Conservation (phyloP, 2,113 vertebrate species). For the Sigmodon hispidus region DNA sequence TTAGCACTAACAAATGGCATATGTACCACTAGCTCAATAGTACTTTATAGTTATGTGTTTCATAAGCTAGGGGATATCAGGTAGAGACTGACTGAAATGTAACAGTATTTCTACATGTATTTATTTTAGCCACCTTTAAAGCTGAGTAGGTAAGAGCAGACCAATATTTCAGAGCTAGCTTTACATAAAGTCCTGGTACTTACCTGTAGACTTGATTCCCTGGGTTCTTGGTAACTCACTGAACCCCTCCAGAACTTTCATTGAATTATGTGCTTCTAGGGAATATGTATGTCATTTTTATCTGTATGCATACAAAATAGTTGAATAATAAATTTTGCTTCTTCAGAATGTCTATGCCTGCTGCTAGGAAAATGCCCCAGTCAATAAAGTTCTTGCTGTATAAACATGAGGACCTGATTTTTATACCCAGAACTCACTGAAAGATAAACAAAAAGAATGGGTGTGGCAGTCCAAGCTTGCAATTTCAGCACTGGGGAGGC, state of each 20-base stretch:
- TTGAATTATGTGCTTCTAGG: background rate
- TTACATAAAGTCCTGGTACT: background rate
- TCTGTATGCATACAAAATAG: background rate
- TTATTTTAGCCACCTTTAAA: conserved; percentile 21
- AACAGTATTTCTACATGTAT: background rate
- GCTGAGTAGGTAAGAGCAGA: background rate
- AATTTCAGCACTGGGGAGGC: background rate
- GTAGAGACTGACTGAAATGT: background rate
- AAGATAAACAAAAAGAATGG: background rate
- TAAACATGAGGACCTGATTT: too few relatives aligned
- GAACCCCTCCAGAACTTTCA: background rate
- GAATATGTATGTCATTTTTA: background rate
- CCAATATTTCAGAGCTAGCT: background rate
- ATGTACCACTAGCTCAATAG: background rate
- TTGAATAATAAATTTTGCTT: conserved; percentile 24
- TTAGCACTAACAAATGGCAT: conserved; percentile 11
- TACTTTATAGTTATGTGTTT: background rate
- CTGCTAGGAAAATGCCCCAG: background rate
- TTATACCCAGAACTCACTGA: too few relatives aligned
- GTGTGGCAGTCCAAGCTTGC: background rate
- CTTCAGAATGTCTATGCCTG: background rate
- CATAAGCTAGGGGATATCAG: background rate
- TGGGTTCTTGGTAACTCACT: background rate
- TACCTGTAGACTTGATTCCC: background rate
- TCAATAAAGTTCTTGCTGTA: background rate